Conservation (phyloP, 2,797 vertebrate genomes). For the Oreochromis mossambicus region DNA sequence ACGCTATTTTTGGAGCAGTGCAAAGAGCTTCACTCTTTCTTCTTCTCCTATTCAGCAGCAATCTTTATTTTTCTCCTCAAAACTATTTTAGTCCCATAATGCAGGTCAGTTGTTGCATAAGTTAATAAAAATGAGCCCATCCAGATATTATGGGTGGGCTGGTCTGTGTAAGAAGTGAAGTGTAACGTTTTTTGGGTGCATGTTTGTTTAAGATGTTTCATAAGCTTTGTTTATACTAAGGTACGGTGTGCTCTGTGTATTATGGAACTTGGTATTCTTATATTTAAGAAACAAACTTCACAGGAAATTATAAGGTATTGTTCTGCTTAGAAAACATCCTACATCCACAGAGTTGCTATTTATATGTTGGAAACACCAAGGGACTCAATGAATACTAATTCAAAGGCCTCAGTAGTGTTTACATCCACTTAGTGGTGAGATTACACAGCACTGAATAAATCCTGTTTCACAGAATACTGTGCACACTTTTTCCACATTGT, state of each 20-base stretch:
- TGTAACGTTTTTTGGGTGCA: neutral
- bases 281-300: conserved; percentile 13
- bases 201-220: neutral
- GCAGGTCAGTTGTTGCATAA: conserved; percentile 58
- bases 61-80: conserved; percentile 67
- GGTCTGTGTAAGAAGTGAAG: neutral
- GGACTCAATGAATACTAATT: conserved; percentile 63
- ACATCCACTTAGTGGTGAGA: conserved; percentile 44
- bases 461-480: neutral
- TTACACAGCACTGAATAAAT: conserved; percentile 48
- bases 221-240: neutral
- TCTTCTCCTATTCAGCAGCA: conserved; percentile 62
- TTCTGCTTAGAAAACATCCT: conserved; percentile 1
- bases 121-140: conserved; percentile 17
- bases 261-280: neutral
- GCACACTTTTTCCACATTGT: neutral
- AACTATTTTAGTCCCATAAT: conserved; percentile 45
- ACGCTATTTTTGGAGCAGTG: conserved; percentile 80
- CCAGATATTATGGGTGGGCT: neutral
- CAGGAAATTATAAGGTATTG: conserved; percentile 2
- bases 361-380: conserved; percentile 16
- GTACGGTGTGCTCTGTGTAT: neutral
- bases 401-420: conserved; percentile 37
- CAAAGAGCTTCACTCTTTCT: conserved; percentile 74
- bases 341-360: conserved; percentile 16